Percentiles rank a stretch among this genome's conserved stretches.
phyloP scores from a whole-genome alignment of 2,113 vertebrate species.

The Gambusia affinis region DNA sequence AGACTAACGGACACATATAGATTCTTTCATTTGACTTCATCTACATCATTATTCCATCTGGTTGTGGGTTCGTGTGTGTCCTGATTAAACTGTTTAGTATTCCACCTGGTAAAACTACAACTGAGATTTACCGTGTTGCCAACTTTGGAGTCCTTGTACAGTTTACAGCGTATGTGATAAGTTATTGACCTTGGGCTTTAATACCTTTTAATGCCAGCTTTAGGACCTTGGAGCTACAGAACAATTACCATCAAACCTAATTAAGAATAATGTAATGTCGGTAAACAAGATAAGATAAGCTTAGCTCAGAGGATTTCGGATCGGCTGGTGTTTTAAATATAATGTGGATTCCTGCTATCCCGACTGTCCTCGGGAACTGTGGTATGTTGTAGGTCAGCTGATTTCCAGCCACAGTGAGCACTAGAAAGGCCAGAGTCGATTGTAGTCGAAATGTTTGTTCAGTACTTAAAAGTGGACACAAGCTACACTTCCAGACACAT shows the following conservation, averaged over 20 bases:
- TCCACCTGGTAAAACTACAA: slow-evolving; percentile 19
- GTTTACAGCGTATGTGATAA: neutral
- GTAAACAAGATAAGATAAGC: too few species aligned
- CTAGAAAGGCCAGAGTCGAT: neutral
- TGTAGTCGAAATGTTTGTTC: neutral
- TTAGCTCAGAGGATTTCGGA: neutral
- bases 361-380: neutral
- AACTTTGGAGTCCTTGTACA: slow-evolving; percentile 12
- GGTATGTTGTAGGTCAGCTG: too few species aligned
- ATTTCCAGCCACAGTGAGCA: neutral
- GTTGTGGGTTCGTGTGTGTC: neutral
- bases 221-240: neutral
- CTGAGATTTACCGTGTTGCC: slow-evolving; percentile 6
- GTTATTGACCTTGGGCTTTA: neutral
- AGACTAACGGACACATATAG: slow-evolving; percentile 57
- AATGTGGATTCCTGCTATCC: neutral
- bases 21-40: slow-evolving; percentile 59
- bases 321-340: neutral
- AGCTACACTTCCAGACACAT: neutral
- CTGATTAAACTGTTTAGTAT: slow-evolving; percentile 40
- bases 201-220: neutral
- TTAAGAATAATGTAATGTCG: neutral
- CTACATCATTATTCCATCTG: slow-evolving; percentile 45
- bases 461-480: neutral
- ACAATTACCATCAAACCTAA: neutral